phyloP scores from a whole-genome alignment of 2,113 vertebrate species.

The Arizona elegans region DNA sequence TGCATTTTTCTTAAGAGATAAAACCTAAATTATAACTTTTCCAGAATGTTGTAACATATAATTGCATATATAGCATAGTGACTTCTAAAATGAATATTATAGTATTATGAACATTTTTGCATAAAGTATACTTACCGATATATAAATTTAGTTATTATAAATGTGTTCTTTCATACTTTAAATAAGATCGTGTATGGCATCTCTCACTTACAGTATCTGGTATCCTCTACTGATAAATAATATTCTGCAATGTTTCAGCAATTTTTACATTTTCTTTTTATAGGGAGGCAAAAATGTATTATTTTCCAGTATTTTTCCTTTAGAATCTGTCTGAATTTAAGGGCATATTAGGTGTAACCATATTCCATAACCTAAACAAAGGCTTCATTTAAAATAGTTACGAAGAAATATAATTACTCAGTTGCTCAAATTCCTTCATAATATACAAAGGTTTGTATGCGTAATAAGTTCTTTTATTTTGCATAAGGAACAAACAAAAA shows the following conservation, averaged over 20 bases:
- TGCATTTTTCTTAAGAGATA: background rate
- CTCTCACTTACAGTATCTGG: constrained; percentile 7
- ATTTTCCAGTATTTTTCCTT: background rate
- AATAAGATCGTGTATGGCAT: background rate
- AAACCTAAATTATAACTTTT: background rate
- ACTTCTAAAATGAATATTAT: background rate
- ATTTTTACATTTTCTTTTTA: background rate
- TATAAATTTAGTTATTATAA: background rate
- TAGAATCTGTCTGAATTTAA: background rate
- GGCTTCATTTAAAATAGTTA: background rate
- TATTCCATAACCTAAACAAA: background rate
- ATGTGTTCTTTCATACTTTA: constrained; percentile 14
- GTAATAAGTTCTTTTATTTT: background rate
- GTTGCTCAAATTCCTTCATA: background rate
- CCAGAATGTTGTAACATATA: background rate
- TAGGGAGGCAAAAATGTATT: background rate
- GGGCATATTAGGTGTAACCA: background rate
- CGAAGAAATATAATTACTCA: background rate
- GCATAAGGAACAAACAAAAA: background rate
- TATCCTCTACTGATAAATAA: constrained; percentile 8
- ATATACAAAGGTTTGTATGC: background rate
- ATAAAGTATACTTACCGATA: background rate
- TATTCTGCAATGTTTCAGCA: background rate
- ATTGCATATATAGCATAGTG: background rate
- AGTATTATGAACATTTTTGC: background rate